Conservation (phyloP, 2,888 invertebrate species). For the Isoperla grammatica region DNA sequence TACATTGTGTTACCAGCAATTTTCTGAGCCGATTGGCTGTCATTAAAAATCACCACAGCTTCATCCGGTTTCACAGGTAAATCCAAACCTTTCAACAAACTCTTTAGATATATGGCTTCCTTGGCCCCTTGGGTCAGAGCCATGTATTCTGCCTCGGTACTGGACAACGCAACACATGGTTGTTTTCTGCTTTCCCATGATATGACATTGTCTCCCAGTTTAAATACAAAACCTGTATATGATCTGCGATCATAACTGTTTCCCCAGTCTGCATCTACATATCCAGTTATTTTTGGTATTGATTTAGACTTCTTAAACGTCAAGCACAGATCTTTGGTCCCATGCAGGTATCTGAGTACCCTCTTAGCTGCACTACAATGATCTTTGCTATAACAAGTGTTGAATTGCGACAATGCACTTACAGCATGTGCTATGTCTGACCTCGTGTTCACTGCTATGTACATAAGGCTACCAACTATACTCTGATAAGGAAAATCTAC, state of each 20-base stretch:
- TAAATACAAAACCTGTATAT: background rate
- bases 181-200: slow-evolving; percentile 10
- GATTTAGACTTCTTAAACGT: background rate
- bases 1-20: background rate
- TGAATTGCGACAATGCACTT: background rate
- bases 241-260: background rate
- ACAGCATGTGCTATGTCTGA: background rate
- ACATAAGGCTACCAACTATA: background rate
- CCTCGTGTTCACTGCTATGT: background rate
- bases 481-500: background rate
- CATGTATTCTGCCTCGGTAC: slow-evolving; percentile 4
- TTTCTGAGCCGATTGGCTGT: background rate
- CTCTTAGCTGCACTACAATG: background rate
- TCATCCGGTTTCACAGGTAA: background rate
- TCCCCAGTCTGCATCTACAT: background rate
- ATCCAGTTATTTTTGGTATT: background rate
- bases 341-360: background rate
- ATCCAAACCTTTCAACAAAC: background rate
- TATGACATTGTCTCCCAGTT: background rate
- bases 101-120: background rate
- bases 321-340: background rate
- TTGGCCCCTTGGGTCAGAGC: background rate
- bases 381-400: slow-evolving; percentile 4
- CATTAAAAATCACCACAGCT: background rate
- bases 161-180: background rate